Conservation (phyloP, 2,797 vertebrate genomes). For the Crocidura indochinensis region DNA sequence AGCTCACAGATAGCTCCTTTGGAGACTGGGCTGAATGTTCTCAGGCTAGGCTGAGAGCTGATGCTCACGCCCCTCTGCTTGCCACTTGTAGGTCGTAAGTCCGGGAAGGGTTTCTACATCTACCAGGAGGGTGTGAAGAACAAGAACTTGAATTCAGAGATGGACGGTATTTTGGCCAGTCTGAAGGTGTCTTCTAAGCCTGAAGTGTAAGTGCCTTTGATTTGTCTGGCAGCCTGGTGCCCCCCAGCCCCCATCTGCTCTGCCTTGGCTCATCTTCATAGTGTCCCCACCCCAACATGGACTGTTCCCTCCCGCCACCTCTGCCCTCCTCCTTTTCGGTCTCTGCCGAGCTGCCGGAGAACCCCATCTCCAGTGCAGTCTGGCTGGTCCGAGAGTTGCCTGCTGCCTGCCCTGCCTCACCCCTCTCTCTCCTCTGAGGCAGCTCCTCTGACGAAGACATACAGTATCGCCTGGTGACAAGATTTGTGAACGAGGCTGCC, state of each 20-base stretch:
- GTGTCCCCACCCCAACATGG: too few species aligned
- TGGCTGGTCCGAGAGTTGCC: neutral
- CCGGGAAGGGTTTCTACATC: slow-evolving; percentile 97
- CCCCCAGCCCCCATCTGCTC: neutral
- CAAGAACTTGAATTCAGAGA: slow-evolving; percentile 93
- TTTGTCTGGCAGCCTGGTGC: neutral
- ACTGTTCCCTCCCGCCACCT: too few species aligned
- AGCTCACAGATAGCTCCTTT: neutral
- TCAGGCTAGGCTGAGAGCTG: neutral
- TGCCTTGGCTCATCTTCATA: too few species aligned
- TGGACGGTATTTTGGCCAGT: slow-evolving; percentile 93
- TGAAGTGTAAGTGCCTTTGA: slow-evolving; percentile 93
- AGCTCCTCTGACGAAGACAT: slow-evolving; percentile 96
- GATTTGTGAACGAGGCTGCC: slow-evolving; percentile 97
- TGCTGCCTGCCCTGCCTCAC: neutral
- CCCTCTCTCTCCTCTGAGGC: neutral
- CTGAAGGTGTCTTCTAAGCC: slow-evolving; percentile 93
- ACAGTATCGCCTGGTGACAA: slow-evolving; percentile 95
- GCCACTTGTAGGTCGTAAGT: slow-evolving; percentile 94
- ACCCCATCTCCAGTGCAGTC: neutral
- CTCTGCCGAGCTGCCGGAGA: neutral
- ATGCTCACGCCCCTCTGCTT: neutral
- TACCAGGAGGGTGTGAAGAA: slow-evolving; percentile 95
- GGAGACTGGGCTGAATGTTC: neutral
- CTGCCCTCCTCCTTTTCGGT: neutral